Evolutionary conservation across 2,797 vertebrate species (phyloP), one percentile per base, ranked within the genome.

Genomic region (Xyrichtys novacula): DNA sequence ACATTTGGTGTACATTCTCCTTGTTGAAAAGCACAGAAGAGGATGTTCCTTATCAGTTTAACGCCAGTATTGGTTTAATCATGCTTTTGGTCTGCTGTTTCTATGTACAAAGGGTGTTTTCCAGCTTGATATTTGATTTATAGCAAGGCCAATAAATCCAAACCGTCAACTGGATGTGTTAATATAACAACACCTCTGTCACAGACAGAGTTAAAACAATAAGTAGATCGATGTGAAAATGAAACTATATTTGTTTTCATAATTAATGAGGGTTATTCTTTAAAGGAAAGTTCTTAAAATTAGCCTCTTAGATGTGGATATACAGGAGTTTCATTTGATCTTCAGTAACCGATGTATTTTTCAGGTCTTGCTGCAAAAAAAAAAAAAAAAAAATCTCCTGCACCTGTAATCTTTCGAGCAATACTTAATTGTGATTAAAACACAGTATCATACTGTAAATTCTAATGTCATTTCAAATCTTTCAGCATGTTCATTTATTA

Each of bases 81-180:
- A 32, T 40, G 6, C 10, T 6, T 2, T 32, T 17, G 23, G 6
- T 20, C 25, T 1, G 38, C 11, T 7, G 17, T 3, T 7, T 0
- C 28, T 42, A 3, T 80, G 38, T 47, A 52, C 43, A 43, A 26
- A 54, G 14, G 59, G 60, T 38, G 54, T 70, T 36, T 14, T 17
- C 22, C 3, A 7, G 14, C 8, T 42, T 26, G 2, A 44, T 34
- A n/a, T 61, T 73, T 36, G 23, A 57, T 48, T 47, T 15, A 38
- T 38, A 48, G 32, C 1, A 2, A 39, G 43, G 67, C 28, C 17
- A 20, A 42, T 80, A 14, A 25, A 53, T 25, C 38, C 9, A 32
- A 20, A 52, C 16, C 63, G 15, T 57, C 23, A 38, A 0, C 5
- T 25, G 7, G n/a, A 2, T 25, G 26, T 67, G 15, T 59, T n/a